Conservation (phyloP, 1,140 invertebrate genomes). For the Eufriesea mexicana region DNA sequence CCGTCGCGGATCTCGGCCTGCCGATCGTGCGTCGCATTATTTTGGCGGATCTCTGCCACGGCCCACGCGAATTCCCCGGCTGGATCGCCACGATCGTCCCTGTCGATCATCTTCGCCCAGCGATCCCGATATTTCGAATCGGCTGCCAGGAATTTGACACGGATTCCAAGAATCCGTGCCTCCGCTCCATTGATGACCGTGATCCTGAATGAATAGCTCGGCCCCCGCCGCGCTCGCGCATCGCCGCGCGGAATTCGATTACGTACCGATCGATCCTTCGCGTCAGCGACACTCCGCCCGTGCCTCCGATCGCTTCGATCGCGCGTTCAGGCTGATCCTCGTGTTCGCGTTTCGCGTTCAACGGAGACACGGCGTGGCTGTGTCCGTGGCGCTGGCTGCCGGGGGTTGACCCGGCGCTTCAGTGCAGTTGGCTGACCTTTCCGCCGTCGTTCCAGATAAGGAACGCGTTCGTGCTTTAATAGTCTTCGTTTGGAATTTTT, state of each 20-base stretch:
- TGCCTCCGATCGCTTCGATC: not conserved
- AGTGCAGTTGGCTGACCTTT: too few relatives aligned
- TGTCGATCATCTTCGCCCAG: slow-evolving; percentile 30
- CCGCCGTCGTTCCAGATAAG: too few relatives aligned
- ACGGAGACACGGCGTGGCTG: too few relatives aligned
- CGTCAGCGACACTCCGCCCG: not conserved
- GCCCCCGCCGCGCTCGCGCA: not conserved
- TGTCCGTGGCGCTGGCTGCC: too few relatives aligned
- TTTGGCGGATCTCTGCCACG: not conserved
- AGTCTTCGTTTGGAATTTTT: too few relatives aligned
- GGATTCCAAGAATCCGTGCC: slow-evolving; percentile 47
- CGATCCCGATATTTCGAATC: slow-evolving; percentile 32
- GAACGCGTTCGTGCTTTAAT: too few relatives aligned
- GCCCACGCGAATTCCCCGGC: slow-evolving; percentile 23
- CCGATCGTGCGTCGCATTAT: slow-evolving; percentile 44
- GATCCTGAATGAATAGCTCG: slow-evolving; percentile 35
- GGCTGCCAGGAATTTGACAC: slow-evolving; percentile 44
- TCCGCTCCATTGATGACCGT: slow-evolving; percentile 36
- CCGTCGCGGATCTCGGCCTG: slow-evolving; percentile 10
- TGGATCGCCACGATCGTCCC: not conserved
- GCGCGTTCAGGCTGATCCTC: not conserved
- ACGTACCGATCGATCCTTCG: slow-evolving; percentile 29
- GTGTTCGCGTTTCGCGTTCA: not conserved
- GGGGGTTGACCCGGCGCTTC: too few relatives aligned
- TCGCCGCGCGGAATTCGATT: slow-evolving; percentile 30